Percentiles rank a stretch among this genome's conserved stretches.
These are phyloP conservation scores for Lochmaea capreae DNA, from an alignment of 2,888 invertebrate genomes.

Conservation along the genomic window DNA sequence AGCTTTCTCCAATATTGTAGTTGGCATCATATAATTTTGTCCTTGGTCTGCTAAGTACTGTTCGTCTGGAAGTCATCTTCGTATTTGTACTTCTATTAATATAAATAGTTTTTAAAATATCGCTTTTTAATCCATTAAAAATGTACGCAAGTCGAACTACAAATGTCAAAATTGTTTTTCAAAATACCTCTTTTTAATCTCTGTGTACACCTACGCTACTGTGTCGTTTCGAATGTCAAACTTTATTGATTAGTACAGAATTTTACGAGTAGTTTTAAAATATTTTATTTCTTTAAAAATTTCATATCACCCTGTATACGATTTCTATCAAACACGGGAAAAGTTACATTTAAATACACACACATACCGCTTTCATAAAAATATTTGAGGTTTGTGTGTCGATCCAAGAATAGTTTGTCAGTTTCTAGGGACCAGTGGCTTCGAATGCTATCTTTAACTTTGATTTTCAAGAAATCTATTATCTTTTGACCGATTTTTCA, in stretches of 20 bases:
- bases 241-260: too few species aligned
- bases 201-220: too few species aligned
- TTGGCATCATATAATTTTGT: constrained; percentile 89
- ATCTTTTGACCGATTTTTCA: constrained; percentile 32
- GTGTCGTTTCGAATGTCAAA: too few species aligned
- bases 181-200: too few species aligned
- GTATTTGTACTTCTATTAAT: neutral
- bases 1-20: constrained; percentile 86
- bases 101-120: neutral
- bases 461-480: constrained; percentile 47
- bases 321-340: neutral
- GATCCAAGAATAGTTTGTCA: constrained; percentile 51
- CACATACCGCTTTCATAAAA: constrained; percentile 8
- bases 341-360: neutral
- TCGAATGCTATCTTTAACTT: constrained; percentile 51
- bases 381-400: constrained; percentile 28
- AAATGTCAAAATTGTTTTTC: too few species aligned
- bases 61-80: constrained; percentile 59
- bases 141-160: too few species aligned
- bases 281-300: too few species aligned
- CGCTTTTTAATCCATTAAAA: too few species aligned
- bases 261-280: too few species aligned
- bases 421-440: constrained; percentile 48
- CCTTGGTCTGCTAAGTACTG: constrained; percentile 71
- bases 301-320: too few species aligned